These are phyloP conservation scores for Ormyrus labotus DNA, from an alignment of 2,888 invertebrate species.

Conservation along the genomic window DNA sequence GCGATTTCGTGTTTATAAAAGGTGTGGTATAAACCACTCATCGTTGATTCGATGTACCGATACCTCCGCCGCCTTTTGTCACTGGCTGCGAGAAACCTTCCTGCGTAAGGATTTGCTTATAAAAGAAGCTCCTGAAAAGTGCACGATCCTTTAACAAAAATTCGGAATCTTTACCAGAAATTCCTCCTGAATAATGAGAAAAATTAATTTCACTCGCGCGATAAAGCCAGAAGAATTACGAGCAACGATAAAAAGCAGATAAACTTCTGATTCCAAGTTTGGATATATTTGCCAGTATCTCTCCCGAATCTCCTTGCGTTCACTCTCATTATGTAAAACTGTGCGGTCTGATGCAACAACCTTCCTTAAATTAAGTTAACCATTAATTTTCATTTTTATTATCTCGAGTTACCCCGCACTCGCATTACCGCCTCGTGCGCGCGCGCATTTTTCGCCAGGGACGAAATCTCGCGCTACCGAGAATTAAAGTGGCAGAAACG, in stretches of 20 bases:
- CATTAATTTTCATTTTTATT: constrained; percentile 1
- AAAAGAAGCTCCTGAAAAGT: too few relatives aligned
- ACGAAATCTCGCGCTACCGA: too few relatives aligned
- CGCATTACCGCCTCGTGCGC: neutral
- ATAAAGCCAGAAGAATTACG: neutral
- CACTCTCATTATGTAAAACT: neutral
- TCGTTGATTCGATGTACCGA: constrained; percentile 20
- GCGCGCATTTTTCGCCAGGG: too few relatives aligned
- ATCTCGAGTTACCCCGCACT: neutral
- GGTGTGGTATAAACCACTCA: constrained; percentile 18
- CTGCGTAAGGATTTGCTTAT: too few relatives aligned
- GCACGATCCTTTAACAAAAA: too few relatives aligned
- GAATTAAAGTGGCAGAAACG: too few relatives aligned
- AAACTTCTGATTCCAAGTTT: neutral
- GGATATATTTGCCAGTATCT: neutral
- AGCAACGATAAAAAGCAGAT: neutral
- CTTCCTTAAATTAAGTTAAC: neutral
- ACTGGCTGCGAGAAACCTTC: neutral
- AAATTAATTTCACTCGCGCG: neutral
- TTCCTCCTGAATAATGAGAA: too few relatives aligned
- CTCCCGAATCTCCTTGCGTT: neutral
- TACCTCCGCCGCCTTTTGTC: constrained; percentile 5
- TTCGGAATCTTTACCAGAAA: too few relatives aligned
- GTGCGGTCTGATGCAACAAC: neutral
- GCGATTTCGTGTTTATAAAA: constrained; percentile 14